Base-by-base conservation (phyloP, 2,113 vertebrate species). In the Periophthalmodon schlosseri region DNA sequence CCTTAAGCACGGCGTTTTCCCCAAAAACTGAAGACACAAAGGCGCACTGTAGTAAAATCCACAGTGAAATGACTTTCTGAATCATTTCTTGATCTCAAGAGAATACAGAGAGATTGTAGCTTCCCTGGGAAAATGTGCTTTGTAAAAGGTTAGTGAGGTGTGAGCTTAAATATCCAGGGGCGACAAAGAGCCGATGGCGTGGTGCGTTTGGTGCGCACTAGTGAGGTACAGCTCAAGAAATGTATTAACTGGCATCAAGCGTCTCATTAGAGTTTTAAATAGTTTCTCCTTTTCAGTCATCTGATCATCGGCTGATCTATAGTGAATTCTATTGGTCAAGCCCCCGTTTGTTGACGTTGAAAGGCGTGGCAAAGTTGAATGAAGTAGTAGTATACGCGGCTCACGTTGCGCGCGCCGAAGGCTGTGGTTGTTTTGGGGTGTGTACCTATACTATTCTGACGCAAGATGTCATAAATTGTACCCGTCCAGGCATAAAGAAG, bases 251-350 rank as follows among this genome's bases (percentile, higher is more conserved):
- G 34, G 87, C 70, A 33, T 74, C 23, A 71, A 73, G 77, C 47
- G 76, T 83, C 76, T 88, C 84, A 91, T 91, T 92, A 85, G 75
- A 89, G 88, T 91, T 94, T 94, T 94, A 94, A 93, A 94, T 94
- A 94, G 87, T 89, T 90, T 89, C 83, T 44, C 78, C 87, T 83
- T 83, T 73, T 70, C 69, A 87, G 93, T 95, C 94, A 94, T 91
- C 93, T 95, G 94, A 94, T 93, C 92, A 95, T 95, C 93, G 91
- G 89, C 93, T 93, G 93, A 94, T 91, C 73, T 90, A 75, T 86
- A 75, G 44, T 0, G 75, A 33, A 21, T 82, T 84, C 84, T 69
- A 94, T 95, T 95, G 94, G 94, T 93, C 94, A 90, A 93, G 84
- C 92, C 93, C 89, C 91, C 89, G 36, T 90, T 88, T 79, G 65